Percentiles rank a stretch among this genome's conserved stretches.
phyloP scores from a whole-genome alignment of 1,140 invertebrate genomes.

The Cotesia vestalis region DNA sequence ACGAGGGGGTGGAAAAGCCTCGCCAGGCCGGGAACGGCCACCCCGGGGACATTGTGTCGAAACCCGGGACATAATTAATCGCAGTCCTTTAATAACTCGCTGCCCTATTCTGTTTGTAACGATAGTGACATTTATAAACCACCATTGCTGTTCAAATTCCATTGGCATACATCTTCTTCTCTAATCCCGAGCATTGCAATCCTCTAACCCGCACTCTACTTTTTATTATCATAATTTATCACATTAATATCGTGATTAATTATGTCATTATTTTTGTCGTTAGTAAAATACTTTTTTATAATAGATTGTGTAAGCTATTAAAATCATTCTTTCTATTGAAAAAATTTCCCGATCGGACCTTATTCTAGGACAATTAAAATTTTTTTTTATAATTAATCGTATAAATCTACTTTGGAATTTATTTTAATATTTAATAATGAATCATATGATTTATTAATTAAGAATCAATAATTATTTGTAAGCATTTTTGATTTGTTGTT shows the following conservation, averaged over 20 bases:
- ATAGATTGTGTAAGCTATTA: too few species aligned
- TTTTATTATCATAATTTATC: constrained; percentile 4
- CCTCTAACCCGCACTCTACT: not conserved
- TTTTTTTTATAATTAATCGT: too few species aligned
- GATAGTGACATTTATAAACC: constrained; percentile 57
- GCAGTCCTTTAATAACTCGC: constrained; percentile 58
- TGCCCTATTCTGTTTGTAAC: constrained; percentile 48
- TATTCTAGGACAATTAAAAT: too few species aligned
- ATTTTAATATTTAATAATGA: too few species aligned
- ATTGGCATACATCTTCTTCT: constrained; percentile 57
- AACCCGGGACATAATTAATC: constrained; percentile 61
- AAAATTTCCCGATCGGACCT: too few species aligned
- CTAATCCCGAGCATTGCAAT: constrained; percentile 47
- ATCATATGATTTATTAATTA: too few species aligned
- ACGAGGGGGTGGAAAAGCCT: constrained; percentile 42
- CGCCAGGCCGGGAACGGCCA: constrained; percentile 21
- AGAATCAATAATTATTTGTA: too few species aligned
- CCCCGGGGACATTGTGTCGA: constrained; percentile 36
- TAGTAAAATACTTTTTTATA: too few species aligned
- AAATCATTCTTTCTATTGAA: too few species aligned
- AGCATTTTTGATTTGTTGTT: too few species aligned
- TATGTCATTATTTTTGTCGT: too few species aligned
- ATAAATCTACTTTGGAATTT: too few species aligned
- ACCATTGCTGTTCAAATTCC: constrained; percentile 57
- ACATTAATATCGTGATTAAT: not conserved